Evolutionary conservation across 30 jellyfish, hydroid and myxozoan genomes (phyloP).

Genomic region (Rhopilema esculentum): DNA sequence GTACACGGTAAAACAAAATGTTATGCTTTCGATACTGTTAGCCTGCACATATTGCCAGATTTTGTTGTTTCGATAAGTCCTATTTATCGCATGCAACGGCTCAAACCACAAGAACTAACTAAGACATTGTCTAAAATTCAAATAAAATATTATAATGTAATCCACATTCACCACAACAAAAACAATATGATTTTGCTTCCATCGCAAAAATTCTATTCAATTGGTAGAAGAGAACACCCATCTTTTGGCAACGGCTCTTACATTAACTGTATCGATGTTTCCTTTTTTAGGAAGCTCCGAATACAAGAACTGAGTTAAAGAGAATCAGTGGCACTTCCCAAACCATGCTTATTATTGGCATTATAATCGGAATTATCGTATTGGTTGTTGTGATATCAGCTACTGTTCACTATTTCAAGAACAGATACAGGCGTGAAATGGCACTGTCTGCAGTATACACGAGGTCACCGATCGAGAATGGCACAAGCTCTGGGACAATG

Average conservation of each 20-base stretch:
- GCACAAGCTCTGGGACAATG: conserved; percentile 47
- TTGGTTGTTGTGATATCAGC: conserved; percentile 46
- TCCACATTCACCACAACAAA: too few species aligned
- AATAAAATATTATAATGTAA: too few species aligned
- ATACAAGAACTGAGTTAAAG: background rate
- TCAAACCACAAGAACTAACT: background rate
- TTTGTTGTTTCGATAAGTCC: too few species aligned
- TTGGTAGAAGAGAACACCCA: too few species aligned
- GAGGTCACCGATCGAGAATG: conserved; percentile 17
- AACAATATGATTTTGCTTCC: too few species aligned
- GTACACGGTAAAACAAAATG: too few species aligned
- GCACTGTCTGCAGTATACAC: conserved; percentile 60
- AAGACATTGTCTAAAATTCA: too few species aligned
- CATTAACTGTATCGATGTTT: background rate
- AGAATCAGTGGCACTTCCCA: conserved; percentile 39
- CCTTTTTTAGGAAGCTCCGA: background rate
- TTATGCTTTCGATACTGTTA: too few species aligned
- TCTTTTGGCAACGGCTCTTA: too few species aligned
- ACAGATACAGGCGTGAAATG: conserved; percentile 40
- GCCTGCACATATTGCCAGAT: too few species aligned
- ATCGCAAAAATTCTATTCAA: too few species aligned
- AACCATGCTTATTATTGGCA: conserved; percentile 58
- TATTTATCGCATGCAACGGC: background rate
- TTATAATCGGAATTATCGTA: conserved; percentile 43
- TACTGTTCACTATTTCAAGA: conserved; percentile 50